Percentiles rank a stretch among this genome's conserved stretches.
These are phyloP conservation scores for Apteryx owenii DNA, from an alignment of 2,113 vertebrate genomes.

Conservation along the genomic window DNA sequence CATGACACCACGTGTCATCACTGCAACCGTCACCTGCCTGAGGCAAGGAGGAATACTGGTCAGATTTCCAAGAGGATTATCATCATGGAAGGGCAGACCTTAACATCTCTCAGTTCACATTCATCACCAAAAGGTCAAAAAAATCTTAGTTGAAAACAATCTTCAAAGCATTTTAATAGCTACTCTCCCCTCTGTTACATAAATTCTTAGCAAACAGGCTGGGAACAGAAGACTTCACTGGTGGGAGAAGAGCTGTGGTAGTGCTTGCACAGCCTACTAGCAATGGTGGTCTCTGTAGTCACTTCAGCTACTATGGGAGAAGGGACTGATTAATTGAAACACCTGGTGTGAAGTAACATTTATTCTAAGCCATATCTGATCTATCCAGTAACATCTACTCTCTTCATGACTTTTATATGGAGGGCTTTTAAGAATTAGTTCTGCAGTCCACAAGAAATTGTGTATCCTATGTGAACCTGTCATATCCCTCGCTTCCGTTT, in stretches of 20 bases:
- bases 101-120: conserved; percentile 56
- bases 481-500: not conserved
- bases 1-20: not conserved
- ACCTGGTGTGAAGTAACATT: not conserved
- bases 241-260: not conserved
- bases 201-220: not conserved
- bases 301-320: not conserved
- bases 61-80: conserved; percentile 8
- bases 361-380: not conserved
- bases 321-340: not conserved
- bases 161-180: not conserved
- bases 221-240: not conserved
- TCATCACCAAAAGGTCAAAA: conserved; percentile 63
- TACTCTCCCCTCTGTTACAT: not conserved
- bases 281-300: not conserved
- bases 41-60: conserved; percentile 36
- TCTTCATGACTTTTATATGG: not conserved
- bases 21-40: not conserved
- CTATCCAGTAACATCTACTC: not conserved
- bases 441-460: not conserved
- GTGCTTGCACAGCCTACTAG: not conserved
- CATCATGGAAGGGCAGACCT: not conserved
- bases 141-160: not conserved
- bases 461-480: not conserved
- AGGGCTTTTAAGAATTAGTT: not conserved